phyloP scores from a whole-genome alignment of 2,797 vertebrate genomes.

The Platalea minor region DNA sequence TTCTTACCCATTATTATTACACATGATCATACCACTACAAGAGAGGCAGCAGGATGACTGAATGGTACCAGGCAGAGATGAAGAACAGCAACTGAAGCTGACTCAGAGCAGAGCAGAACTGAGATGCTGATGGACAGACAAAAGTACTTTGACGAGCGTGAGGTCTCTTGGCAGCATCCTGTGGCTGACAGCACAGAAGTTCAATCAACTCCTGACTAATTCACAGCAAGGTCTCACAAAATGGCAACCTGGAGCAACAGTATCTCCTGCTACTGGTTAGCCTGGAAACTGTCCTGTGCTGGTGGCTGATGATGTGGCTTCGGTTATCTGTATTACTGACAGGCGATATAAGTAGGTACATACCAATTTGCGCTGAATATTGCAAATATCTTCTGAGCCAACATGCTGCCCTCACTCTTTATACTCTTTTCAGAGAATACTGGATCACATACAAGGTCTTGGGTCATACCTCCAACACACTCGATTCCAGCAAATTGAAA shows the following conservation, averaged over 20 bases:
- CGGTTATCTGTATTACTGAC: background rate
- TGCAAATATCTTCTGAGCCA: background rate
- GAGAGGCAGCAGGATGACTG: background rate
- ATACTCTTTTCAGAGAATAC: background rate
- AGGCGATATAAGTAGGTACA: accelerated
- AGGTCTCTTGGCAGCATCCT: background rate
- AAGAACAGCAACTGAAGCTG: background rate
- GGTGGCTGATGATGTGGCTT: background rate
- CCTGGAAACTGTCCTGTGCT: background rate
- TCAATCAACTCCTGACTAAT: background rate
- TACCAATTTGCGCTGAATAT: background rate
- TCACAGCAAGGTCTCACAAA: background rate
- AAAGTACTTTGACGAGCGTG: background rate
- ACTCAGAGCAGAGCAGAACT: background rate
- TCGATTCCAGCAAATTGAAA: background rate
- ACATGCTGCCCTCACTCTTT: background rate
- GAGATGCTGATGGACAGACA: background rate
- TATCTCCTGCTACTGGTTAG: background rate
- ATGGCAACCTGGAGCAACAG: background rate
- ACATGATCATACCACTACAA: background rate
- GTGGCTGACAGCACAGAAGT: background rate
- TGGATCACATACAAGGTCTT: background rate
- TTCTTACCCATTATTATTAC: background rate
- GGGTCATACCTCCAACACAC: background rate
- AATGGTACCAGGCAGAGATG: background rate